Evolutionary conservation across 2,113 vertebrate genomes (phyloP).

Genomic region (Ptyas mucosa): DNA sequence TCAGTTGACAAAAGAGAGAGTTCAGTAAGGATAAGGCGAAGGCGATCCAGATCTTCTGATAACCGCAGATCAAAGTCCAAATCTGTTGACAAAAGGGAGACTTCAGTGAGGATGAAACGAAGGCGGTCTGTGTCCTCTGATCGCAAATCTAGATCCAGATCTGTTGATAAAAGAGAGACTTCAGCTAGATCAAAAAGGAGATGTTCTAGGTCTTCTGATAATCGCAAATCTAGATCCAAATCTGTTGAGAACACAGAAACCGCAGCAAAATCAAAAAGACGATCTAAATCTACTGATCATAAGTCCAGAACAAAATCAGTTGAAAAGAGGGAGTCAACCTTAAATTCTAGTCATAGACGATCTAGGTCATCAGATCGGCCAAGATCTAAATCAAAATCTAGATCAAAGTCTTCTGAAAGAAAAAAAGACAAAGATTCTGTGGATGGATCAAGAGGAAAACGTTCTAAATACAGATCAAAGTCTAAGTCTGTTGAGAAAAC

Average conservation of each 20-base stretch:
- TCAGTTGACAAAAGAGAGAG: constrained; percentile 57
- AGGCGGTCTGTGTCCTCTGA: constrained; percentile 73
- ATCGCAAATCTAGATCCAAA: constrained; percentile 67
- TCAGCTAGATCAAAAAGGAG: constrained; percentile 61
- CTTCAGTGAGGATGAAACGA: constrained; percentile 72
- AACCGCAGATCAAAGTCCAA: constrained; percentile 54
- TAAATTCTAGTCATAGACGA: constrained; percentile 61
- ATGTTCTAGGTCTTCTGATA: constrained; percentile 65
- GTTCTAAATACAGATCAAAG: constrained; percentile 73
- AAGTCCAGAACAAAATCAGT: constrained; percentile 74
- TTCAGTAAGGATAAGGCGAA: constrained; percentile 44
- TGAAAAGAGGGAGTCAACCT: constrained; percentile 64
- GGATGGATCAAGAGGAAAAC: constrained; percentile 64
- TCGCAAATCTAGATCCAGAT: constrained; percentile 73
- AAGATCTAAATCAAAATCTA: constrained; percentile 68
- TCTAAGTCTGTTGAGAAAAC: constrained; percentile 76
- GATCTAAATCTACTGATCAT: constrained; percentile 66
- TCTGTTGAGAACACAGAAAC: constrained; percentile 41
- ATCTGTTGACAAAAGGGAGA: constrained; percentile 57
- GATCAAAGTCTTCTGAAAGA: constrained; percentile 77
- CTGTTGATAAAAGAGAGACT: constrained; percentile 50
- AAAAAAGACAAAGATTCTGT: constrained; percentile 62
- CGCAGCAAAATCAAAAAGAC: constrained; percentile 51
- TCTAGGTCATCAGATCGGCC: constrained; percentile 68
- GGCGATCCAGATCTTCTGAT: constrained; percentile 55